A percentile compares a stretch with the other conserved stretches of the same genome.
Conservation (phyloP, 2,113 vertebrate species). For the Peromyscus leucopus region DNA sequence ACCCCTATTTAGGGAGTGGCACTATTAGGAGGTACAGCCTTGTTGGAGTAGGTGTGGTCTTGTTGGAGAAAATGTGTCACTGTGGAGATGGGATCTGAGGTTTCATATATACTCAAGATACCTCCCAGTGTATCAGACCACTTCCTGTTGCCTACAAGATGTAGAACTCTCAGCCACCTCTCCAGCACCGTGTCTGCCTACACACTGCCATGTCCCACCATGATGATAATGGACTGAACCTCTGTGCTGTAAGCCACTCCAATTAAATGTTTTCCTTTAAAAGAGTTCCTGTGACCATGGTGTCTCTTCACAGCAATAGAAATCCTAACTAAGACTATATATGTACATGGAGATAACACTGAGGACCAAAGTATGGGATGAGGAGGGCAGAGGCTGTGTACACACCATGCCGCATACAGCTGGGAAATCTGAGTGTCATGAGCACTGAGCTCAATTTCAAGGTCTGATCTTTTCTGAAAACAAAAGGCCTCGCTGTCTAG, state of each 20-base stretch:
- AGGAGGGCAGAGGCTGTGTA: background rate
- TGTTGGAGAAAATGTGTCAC: background rate
- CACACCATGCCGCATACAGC: background rate
- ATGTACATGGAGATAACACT: background rate
- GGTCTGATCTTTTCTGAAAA: slow-evolving; percentile 24
- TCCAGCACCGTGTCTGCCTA: background rate
- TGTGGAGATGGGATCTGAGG: background rate
- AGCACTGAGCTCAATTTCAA: background rate
- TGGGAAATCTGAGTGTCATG: background rate
- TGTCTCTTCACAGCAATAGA: background rate
- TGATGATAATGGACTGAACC: background rate
- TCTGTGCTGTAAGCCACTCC: background rate
- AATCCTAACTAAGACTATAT: background rate
- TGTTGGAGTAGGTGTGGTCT: too few species aligned
- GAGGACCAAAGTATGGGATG: background rate
- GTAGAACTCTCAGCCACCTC: background rate
- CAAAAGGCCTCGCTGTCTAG: background rate
- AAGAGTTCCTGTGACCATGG: background rate
- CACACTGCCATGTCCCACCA: background rate
- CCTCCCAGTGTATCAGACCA: background rate
- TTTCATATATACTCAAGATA: background rate
- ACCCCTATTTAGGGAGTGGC: background rate
- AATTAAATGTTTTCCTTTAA: background rate
- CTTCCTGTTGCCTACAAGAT: background rate
- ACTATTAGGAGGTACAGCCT: background rate